These are phyloP conservation scores for Electrona antarctica DNA, from an alignment of 2,113 vertebrate genomes.

Conservation along the genomic window DNA sequence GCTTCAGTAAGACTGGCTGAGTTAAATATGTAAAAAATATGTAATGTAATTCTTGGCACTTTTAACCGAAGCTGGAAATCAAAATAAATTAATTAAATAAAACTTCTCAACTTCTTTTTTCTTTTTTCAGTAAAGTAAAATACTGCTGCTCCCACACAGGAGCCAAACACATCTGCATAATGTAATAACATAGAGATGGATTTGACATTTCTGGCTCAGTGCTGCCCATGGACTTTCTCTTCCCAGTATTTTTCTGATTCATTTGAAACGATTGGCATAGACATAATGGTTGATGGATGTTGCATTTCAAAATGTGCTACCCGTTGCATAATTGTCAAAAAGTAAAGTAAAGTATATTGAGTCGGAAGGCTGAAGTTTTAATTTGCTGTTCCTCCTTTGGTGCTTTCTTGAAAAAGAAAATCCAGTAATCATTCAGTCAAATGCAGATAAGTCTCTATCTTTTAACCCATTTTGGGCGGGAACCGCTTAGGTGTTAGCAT, in stretches of 20 bases:
- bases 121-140: constrained; percentile 10
- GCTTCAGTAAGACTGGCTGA: too few species aligned
- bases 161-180: constrained; percentile 17
- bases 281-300: background rate
- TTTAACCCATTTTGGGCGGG: too few species aligned
- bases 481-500: too few species aligned
- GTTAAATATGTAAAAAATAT: too few species aligned
- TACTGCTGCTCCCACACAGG: background rate
- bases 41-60: constrained; percentile 16
- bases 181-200: constrained; percentile 12
- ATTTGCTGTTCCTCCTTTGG: background rate
- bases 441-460: background rate
- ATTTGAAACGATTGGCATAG: background rate
- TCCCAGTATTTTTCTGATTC: background rate
- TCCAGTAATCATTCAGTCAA: constrained; percentile 5
- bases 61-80: constrained; percentile 20
- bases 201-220: constrained; percentile 25
- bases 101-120: constrained; percentile 11
- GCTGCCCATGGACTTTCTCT: constrained; percentile 1
- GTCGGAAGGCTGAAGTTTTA: background rate
- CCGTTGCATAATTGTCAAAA: background rate
- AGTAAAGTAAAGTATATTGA: background rate
- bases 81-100: constrained; percentile 4
- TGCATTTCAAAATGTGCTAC: constrained; percentile 9
- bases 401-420: constrained; percentile 13